Evolutionary conservation across 2,113 vertebrate species (phyloP).

Genomic region (Cromileptes altivelis): DNA sequence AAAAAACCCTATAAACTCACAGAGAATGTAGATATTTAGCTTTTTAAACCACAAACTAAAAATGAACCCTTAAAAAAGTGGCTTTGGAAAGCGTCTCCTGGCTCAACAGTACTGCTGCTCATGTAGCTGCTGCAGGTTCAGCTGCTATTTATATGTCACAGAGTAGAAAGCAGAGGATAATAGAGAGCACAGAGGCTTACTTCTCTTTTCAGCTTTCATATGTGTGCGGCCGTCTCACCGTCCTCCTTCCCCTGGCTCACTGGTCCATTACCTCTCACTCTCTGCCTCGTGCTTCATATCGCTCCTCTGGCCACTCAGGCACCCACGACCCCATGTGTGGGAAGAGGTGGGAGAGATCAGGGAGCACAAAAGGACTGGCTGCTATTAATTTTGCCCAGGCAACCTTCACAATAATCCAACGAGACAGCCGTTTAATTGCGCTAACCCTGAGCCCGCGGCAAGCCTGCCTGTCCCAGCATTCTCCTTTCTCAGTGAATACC

Average conservation of each 20-base stretch:
- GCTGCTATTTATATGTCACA: conserved; percentile 6
- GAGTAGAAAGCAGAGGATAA: neutral
- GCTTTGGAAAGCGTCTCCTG: neutral
- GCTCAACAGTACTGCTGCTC: neutral
- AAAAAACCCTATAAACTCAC: neutral
- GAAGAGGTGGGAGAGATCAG: conserved; percentile 50
- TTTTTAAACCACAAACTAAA: neutral
- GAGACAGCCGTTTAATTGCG: conserved; percentile 80
- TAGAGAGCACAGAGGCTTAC: neutral
- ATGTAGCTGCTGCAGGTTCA: conserved; percentile 1
- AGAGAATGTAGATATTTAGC: neutral
- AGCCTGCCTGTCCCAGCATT: conserved; percentile 43
- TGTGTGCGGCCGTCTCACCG: neutral
- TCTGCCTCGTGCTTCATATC: conserved; percentile 36
- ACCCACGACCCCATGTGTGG: conserved; percentile 63
- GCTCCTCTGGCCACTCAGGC: conserved; percentile 54
- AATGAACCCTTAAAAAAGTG: neutral
- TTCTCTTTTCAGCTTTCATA: conserved; percentile 1
- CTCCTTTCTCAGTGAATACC: conserved; percentile 65
- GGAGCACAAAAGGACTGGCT: conserved; percentile 60
- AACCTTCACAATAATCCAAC: conserved; percentile 77
- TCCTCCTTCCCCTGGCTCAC: conserved; percentile 7
- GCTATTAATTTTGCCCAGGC: conserved; percentile 76
- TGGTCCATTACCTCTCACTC: conserved; percentile 25
- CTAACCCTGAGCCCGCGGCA: conserved; percentile 64